phyloP scores from a whole-genome alignment of 2,888 invertebrate genomes.

The Limnephilus rhombicus region DNA sequence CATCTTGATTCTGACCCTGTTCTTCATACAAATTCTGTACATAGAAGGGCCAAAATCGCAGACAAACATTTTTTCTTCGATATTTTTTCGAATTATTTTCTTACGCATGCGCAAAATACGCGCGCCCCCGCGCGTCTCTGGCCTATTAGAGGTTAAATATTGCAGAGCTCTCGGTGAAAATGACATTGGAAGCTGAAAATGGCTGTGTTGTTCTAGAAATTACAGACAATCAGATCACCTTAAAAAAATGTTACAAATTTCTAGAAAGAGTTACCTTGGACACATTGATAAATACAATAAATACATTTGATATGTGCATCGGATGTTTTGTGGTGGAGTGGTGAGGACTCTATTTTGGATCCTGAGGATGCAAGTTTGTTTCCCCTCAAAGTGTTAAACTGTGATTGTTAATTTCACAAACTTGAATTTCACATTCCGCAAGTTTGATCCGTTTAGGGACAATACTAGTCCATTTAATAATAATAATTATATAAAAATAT shows the following conservation, averaged over 20 bases:
- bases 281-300: neutral
- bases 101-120: too few species aligned
- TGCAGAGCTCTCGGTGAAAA: neutral
- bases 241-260: neutral
- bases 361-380: neutral
- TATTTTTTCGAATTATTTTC: too few species aligned
- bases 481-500: neutral
- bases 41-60: too few species aligned
- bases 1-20: too few species aligned
- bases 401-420: neutral
- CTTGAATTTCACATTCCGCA: neutral
- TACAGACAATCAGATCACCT: neutral
- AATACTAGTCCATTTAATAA: neutral
- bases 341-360: neutral
- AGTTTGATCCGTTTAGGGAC: neutral
- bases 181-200: neutral
- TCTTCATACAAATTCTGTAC: too few species aligned
- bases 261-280: neutral
- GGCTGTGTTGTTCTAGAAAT: neutral
- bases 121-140: too few species aligned
- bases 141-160: too few species aligned
- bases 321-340: neutral
- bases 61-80: too few species aligned
- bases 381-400: neutral
- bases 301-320: neutral